Evolutionary conservation across 2,797 vertebrate species (phyloP).

Genomic region (Thamnophis elegans): DNA sequence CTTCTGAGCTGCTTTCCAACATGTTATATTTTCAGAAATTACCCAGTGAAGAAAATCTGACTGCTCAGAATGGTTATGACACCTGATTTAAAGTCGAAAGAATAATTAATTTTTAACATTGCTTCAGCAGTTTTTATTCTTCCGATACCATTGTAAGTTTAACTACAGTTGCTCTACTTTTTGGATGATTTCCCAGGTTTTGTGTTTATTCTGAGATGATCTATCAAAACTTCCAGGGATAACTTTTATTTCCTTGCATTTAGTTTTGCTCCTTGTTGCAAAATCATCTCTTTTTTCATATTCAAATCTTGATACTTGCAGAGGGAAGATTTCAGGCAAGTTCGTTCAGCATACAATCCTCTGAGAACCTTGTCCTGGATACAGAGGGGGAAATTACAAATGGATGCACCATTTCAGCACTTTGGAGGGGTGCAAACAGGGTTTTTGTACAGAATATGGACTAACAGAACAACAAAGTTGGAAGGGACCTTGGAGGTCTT

Average conservation of each 20-base stretch:
- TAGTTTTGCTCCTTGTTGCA: neutral
- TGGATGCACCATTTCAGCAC: neutral
- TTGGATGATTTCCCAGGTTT: conserved; percentile 10
- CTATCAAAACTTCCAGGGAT: neutral
- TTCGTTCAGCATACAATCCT: neutral
- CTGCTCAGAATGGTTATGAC: neutral
- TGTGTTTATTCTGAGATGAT: conserved; percentile 27
- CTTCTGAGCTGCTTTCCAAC: neutral
- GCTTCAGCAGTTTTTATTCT: neutral
- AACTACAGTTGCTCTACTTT: neutral
- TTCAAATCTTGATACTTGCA: neutral
- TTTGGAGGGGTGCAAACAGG: neutral
- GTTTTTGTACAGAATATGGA: neutral
- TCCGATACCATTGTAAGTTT: neutral
- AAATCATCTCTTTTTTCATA: neutral
- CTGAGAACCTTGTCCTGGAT: neutral
- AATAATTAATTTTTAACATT: neutral
- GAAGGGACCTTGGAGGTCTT: neutral
- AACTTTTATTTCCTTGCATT: neutral
- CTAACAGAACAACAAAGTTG: neutral
- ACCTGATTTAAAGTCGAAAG: neutral
- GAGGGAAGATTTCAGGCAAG: neutral
- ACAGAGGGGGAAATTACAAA: neutral
- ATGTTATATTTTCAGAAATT: rapidly evolving
- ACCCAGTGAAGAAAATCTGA: neutral